These are phyloP conservation scores for Gambelia wislizenii DNA, from an alignment of 2,797 vertebrate species.

Conservation along the genomic window DNA sequence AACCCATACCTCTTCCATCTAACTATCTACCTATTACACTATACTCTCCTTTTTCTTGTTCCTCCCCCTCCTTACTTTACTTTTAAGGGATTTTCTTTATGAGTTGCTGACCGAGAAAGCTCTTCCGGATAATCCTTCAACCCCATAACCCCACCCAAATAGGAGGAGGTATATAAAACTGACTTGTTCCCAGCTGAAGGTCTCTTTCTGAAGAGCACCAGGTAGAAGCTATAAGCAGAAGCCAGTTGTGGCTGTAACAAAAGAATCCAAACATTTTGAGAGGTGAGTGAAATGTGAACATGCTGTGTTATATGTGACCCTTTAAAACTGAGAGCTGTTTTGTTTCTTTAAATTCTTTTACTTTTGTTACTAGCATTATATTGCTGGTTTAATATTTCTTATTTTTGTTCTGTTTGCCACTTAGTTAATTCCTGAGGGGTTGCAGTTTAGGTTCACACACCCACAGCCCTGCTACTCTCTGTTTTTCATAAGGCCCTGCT, in stretches of 20 bases:
- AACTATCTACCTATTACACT: not conserved
- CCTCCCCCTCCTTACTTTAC: not conserved
- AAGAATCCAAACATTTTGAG: not conserved
- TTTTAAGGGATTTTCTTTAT: not conserved
- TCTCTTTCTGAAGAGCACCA: not conserved
- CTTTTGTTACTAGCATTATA: not conserved
- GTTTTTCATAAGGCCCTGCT: not conserved
- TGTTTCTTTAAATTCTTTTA: not conserved
- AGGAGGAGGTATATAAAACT: constrained; percentile 4
- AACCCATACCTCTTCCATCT: not conserved
- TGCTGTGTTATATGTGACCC: not conserved
- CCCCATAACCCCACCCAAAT: not conserved
- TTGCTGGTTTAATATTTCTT: not conserved
- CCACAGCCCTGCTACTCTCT: too few species aligned
- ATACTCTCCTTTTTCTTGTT: too few species aligned
- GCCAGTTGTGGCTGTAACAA: not conserved
- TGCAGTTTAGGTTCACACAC: not conserved
- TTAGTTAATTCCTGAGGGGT: not conserved
- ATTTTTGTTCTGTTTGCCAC: not conserved
- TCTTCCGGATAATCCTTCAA: not conserved
- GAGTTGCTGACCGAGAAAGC: not conserved
- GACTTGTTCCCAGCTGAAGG: fast-evolving
- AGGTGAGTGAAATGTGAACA: not conserved
- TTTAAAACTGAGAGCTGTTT: not conserved
- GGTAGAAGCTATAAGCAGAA: not conserved